Evolutionary conservation across 1,140 invertebrate genomes (phyloP).

Genomic region (Bombus breviceps): DNA sequence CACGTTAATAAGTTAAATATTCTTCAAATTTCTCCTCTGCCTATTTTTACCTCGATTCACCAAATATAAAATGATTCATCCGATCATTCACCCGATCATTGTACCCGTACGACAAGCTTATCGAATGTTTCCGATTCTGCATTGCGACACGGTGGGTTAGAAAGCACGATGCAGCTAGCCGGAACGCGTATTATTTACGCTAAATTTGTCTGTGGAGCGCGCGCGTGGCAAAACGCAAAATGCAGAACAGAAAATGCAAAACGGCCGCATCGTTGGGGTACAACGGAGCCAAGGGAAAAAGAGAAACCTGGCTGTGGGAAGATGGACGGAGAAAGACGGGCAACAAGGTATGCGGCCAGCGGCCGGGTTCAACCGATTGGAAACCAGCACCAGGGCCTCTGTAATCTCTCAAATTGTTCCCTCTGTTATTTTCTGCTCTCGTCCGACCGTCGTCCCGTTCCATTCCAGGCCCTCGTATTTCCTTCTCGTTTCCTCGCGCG

Average conservation of each 20-base stretch:
- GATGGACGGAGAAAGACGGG: slow-evolving; percentile 3
- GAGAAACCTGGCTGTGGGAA: background rate
- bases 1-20: too few species aligned
- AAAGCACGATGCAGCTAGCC: background rate
- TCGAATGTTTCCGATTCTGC: background rate
- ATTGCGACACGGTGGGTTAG: slow-evolving; percentile 2
- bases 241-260: slow-evolving; percentile 53
- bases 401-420: slow-evolving; percentile 72
- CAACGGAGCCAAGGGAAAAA: background rate
- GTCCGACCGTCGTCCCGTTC: background rate
- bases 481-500: slow-evolving; percentile 40
- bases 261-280: background rate
- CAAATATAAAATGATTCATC: background rate
- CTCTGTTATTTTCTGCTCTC: slow-evolving; percentile 67
- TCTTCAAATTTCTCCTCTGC: too few species aligned
- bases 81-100: too few species aligned
- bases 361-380: slow-evolving; percentile 66
- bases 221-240: slow-evolving; percentile 64
- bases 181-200: slow-evolving; percentile 67
- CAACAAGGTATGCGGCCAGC: slow-evolving; percentile 39
- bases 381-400: slow-evolving; percentile 64
- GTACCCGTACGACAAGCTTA: background rate
- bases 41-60: background rate
- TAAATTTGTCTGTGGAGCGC: slow-evolving; percentile 65
- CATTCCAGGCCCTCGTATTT: background rate